phyloP scores from a whole-genome alignment of 2,888 invertebrate genomes.

The Phaedon cochleariae region DNA sequence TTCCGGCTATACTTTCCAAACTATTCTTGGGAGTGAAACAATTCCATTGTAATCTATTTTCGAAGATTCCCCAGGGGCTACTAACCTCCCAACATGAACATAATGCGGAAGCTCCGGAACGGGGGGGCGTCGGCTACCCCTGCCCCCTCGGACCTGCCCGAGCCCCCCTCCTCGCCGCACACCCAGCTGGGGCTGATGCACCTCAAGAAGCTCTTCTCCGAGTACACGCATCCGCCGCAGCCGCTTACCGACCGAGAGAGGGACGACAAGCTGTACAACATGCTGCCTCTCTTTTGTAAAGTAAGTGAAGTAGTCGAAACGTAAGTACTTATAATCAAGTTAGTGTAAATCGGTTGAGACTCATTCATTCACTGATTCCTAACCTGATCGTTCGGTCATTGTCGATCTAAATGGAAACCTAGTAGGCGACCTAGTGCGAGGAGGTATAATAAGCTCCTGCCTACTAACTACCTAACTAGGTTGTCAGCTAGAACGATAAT shows the following conservation, averaged over 20 bases:
- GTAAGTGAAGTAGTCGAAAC: slow-evolving; percentile 63
- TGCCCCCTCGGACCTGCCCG: slow-evolving; percentile 66
- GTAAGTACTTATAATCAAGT: background rate
- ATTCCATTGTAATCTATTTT: no score
- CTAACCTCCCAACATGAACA: slow-evolving; percentile 73
- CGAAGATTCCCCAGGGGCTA: slow-evolving; percentile 10
- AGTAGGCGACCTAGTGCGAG: no score
- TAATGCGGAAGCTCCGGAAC: slow-evolving; percentile 89
- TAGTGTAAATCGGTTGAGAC: no score
- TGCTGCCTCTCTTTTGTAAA: slow-evolving; percentile 98
- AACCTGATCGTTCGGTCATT: no score
- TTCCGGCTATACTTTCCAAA: no score
- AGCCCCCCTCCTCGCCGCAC: slow-evolving; percentile 74
- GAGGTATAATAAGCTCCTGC: no score
- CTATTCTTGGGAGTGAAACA: no score
- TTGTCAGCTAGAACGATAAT: no score
- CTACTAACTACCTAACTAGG: no score
- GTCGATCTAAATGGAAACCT: no score
- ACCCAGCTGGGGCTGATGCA: slow-evolving; percentile 94
- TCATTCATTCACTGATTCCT: no score
- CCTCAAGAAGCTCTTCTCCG: slow-evolving; percentile 93
- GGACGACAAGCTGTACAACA: slow-evolving; percentile 94
- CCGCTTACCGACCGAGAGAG: slow-evolving; percentile 81
- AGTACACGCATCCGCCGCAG: slow-evolving; percentile 90
- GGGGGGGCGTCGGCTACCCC: slow-evolving; percentile 64